Evolutionary conservation across 2,888 invertebrate genomes (phyloP).

Genomic region (Xanthia togata): DNA sequence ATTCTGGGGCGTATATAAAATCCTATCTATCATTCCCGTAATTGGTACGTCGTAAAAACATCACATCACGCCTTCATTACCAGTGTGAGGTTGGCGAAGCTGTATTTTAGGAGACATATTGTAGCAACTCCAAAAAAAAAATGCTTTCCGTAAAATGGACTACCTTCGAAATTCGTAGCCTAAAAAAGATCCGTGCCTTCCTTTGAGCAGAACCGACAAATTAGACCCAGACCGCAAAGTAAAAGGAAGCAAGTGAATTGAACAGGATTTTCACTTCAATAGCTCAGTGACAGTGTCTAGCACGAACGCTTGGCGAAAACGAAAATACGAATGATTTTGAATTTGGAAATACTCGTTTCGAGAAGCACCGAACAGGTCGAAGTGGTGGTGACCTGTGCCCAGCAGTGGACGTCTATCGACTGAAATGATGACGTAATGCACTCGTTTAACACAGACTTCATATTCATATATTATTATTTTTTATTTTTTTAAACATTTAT

Average conservation of each 20-base stretch:
- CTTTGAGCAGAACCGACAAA: conserved; percentile 20
- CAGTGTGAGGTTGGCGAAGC: background rate
- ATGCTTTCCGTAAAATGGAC: background rate
- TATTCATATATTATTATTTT: no score
- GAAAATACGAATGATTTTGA: background rate
- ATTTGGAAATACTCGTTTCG: background rate
- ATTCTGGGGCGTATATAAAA: background rate
- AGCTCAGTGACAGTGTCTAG: background rate
- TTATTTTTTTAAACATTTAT: no score
- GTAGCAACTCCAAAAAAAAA: background rate
- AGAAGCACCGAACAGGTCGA: no score
- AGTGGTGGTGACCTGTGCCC: no score
- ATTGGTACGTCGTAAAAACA: background rate
- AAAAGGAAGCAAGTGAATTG: conserved; percentile 37
- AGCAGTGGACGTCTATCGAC: no score
- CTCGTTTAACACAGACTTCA: no score
- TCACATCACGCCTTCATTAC: background rate
- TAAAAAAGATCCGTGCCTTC: conserved; percentile 2
- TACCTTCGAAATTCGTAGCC: background rate
- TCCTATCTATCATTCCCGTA: conserved; percentile 6
- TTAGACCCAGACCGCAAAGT: conserved; percentile 24
- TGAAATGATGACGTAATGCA: no score
- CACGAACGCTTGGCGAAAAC: background rate
- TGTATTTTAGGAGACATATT: no score
- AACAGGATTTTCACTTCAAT: conserved; percentile 34